Conservation (phyloP, 2,797 vertebrate species). For the Tachyglossus aculeatus region DNA sequence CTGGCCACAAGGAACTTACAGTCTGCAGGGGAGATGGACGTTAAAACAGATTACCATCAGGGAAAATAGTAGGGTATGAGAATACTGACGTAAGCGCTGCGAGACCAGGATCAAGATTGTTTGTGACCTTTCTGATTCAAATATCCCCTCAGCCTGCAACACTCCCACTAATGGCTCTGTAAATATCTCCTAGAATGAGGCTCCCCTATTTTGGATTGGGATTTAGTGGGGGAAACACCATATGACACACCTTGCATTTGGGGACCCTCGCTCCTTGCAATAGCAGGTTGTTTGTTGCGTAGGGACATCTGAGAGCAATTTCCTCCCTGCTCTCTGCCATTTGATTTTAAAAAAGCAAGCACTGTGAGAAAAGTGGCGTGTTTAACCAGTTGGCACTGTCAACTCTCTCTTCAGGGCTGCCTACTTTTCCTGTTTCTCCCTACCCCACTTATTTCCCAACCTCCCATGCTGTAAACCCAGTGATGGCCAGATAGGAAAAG, state of each 20-base stretch:
- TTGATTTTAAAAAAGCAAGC: conserved; percentile 32
- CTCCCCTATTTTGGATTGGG: too few relatives aligned
- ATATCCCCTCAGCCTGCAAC: too few relatives aligned
- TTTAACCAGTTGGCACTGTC: conserved; percentile 45
- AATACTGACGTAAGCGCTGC: too few relatives aligned
- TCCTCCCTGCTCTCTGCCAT: conserved; percentile 43
- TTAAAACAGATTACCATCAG: too few relatives aligned
- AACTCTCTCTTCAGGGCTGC: conserved; percentile 34
- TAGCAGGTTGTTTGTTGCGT: conserved; percentile 1
- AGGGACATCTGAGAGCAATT: conserved; percentile 54
- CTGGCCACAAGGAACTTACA: too few relatives aligned
- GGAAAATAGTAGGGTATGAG: too few relatives aligned
- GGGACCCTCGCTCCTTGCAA: conserved; percentile 6
- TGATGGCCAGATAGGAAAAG: conserved; percentile 70
- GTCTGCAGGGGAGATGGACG: too few relatives aligned
- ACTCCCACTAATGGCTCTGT: too few relatives aligned
- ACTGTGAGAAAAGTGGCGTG: conserved; percentile 42
- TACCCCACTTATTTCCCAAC: conserved; percentile 47
- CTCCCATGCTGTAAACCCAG: conserved; percentile 53
- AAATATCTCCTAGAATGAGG: too few relatives aligned
- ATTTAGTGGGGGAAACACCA: neutral
- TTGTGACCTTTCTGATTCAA: too few relatives aligned
- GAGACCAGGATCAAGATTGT: too few relatives aligned
- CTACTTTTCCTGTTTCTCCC: conserved; percentile 33
- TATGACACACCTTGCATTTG: neutral